Conservation (phyloP, 2,888 invertebrate species). For the Ceraclea dissimilis region DNA sequence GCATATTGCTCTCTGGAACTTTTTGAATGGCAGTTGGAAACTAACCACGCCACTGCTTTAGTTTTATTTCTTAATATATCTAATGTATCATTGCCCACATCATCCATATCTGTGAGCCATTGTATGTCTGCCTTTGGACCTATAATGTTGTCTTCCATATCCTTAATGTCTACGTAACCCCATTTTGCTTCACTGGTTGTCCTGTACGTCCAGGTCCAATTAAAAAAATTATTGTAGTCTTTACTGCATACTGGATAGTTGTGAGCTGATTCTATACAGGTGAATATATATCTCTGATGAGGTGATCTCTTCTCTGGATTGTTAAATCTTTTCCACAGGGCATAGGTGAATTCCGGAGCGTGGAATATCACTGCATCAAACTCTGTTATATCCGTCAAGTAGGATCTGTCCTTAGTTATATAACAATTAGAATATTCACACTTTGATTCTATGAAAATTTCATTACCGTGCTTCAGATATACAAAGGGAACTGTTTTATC, state of each 20-base stretch:
- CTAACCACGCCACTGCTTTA: conserved; percentile 39
- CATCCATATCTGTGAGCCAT: conserved; percentile 32
- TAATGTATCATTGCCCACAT: conserved; percentile 29
- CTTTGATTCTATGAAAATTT: conserved; percentile 30
- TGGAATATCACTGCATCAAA: conserved; percentile 35
- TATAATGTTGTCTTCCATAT: conserved; percentile 31
- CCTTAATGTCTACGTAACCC: conserved; percentile 35
- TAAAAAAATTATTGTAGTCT: conserved; percentile 38
- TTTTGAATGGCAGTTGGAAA: conserved; percentile 34
- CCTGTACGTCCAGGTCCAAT: conserved; percentile 42
- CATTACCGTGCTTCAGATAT: conserved; percentile 30
- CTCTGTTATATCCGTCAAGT: conserved; percentile 22
- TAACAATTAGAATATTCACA: conserved; percentile 35
- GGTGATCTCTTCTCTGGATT: conserved; percentile 28
- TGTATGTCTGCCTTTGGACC: conserved; percentile 38
- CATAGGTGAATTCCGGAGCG: conserved; percentile 30
- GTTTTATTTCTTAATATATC: conserved; percentile 32
- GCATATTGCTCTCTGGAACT: conserved; percentile 28
- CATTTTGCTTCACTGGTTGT: conserved; percentile 39
- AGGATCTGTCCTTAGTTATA: conserved; percentile 30
- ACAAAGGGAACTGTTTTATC: conserved; percentile 31
- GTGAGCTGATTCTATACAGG: conserved; percentile 40
- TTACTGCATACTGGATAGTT: conserved; percentile 36
- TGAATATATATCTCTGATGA: conserved; percentile 37
- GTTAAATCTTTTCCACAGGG: conserved; percentile 27